Evolutionary conservation across 2,797 vertebrate genomes (phyloP).

Genomic region (Halcyon badia): DNA sequence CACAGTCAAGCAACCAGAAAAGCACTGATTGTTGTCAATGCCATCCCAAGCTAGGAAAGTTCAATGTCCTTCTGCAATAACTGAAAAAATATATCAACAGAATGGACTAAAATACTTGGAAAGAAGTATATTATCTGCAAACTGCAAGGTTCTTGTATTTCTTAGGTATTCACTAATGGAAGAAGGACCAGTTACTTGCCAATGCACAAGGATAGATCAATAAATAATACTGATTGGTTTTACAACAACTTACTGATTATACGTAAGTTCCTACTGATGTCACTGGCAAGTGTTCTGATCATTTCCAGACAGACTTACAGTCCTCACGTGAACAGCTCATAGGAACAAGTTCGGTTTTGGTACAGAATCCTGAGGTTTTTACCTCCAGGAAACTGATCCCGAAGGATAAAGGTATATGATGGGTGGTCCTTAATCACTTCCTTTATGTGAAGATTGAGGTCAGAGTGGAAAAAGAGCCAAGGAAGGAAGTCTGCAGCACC

Average conservation of each 20-base stretch:
- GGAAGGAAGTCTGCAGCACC: slow-evolving; percentile 57
- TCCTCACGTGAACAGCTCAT: neutral
- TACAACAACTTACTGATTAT: neutral
- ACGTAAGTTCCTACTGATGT: neutral
- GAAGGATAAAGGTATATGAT: slow-evolving; percentile 33
- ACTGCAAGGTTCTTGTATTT: neutral
- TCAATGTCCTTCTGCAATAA: neutral
- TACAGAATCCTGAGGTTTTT: slow-evolving; percentile 7
- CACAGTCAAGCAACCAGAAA: neutral
- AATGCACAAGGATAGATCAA: neutral
- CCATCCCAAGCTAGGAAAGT: neutral
- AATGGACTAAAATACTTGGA: neutral
- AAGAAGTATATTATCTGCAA: neutral
- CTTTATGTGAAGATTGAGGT: slow-evolving; percentile 46
- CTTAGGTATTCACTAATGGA: neutral
- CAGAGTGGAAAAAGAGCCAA: slow-evolving; percentile 48
- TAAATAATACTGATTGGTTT: neutral
- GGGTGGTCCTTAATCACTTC: slow-evolving; percentile 66
- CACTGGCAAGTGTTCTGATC: neutral
- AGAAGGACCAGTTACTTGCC: neutral
- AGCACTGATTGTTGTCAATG: neutral
- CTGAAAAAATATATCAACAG: neutral
- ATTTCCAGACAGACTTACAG: slow-evolving; percentile 6
- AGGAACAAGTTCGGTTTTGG: neutral
- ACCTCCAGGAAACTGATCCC: slow-evolving; percentile 54